phyloP scores from a whole-genome alignment of 2,113 vertebrate genomes.

The Synchiropus splendidus region DNA sequence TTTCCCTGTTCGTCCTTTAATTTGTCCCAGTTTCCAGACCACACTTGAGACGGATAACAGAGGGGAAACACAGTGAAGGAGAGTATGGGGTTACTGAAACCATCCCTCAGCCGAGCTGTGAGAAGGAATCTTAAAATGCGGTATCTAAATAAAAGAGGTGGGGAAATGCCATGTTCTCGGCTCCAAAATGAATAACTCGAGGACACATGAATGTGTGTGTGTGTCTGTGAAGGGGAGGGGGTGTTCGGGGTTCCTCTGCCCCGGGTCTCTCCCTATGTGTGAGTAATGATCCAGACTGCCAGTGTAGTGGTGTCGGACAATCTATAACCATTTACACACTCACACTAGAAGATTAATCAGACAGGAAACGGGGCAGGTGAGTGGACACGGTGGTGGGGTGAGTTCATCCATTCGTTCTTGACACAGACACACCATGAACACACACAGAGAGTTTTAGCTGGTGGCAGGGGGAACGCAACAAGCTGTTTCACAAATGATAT shows the following conservation, averaged over 20 bases:
- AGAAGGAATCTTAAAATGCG: constrained; percentile 20
- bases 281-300: constrained; percentile 68
- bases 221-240: constrained; percentile 23
- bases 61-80: constrained; percentile 37
- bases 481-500: too few species aligned
- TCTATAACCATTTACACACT: constrained; percentile 62
- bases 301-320: constrained; percentile 51
- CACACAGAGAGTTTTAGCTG: constrained; percentile 16
- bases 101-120: constrained; percentile 6
- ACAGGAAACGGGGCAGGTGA: constrained; percentile 47
- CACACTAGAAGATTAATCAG: constrained; percentile 43
- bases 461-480: constrained; percentile 1
- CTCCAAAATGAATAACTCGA: constrained; percentile 53
- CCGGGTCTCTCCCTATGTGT: constrained; percentile 59
- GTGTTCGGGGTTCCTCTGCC: constrained; percentile 42
- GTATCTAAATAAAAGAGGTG: constrained; percentile 46
- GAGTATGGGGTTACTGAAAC: constrained; percentile 36
- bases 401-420: constrained; percentile 48
- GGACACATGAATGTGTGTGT: constrained; percentile 11
- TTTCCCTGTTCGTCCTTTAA: too few species aligned
- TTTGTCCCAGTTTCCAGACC: background rate
- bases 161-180: constrained; percentile 51
- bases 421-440: constrained; percentile 42
- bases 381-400: constrained; percentile 34
- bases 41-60: constrained; percentile 18